A percentile compares a stretch with the other conserved stretches of the same genome.
These are phyloP conservation scores for Diplolepis rosae DNA, from an alignment of 2,888 invertebrate genomes.

Conservation along the genomic window DNA sequence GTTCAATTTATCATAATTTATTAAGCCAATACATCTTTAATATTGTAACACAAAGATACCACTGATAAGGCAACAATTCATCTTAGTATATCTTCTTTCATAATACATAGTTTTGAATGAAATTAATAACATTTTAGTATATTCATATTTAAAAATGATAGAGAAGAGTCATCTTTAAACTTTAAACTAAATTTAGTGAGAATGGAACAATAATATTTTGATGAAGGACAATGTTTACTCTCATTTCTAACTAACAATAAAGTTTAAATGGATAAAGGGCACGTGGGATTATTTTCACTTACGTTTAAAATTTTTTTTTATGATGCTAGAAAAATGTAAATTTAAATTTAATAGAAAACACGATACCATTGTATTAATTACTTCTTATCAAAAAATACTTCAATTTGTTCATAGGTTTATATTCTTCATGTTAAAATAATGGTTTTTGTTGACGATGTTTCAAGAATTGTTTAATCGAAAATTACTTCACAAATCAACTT, in stretches of 20 bases:
- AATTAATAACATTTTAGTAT: too few species aligned
- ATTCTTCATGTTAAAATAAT: too few species aligned
- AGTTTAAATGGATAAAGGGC: constrained; percentile 21
- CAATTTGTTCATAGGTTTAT: too few species aligned
- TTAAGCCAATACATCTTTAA: background rate
- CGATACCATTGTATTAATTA: background rate
- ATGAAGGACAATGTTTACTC: constrained; percentile 2
- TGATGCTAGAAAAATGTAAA: background rate
- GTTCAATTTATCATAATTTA: background rate
- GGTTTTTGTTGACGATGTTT: too few species aligned
- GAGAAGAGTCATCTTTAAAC: too few species aligned
- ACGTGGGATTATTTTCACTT: background rate
- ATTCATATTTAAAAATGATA: too few species aligned
- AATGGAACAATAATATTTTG: constrained; percentile 16
- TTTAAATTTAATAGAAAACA: background rate
- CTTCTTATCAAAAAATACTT: background rate
- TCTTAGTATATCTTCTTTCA: too few species aligned
- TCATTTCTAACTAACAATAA: background rate
- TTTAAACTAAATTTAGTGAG: background rate
- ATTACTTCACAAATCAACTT: too few species aligned
- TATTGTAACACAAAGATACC: background rate
- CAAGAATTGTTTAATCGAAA: too few species aligned
- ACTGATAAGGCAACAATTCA: constrained; percentile 26
- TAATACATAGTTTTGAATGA: too few species aligned
- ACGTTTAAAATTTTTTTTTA: background rate